Base-by-base conservation (phyloP, 2,888 invertebrate genomes). In the Parnassius smintheus region DNA sequence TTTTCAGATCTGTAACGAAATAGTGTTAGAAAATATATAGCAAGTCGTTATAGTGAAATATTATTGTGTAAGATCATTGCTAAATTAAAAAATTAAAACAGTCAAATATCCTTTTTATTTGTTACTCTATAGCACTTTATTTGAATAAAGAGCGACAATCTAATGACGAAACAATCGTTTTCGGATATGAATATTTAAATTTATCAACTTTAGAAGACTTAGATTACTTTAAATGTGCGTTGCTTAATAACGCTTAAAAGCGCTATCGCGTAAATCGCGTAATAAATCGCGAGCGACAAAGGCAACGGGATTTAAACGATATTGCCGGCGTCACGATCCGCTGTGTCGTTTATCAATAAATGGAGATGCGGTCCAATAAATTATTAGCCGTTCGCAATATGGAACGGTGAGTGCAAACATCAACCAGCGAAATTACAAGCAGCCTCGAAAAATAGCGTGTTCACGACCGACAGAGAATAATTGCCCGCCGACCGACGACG, bases 291-390 rank as follows among this genome's bases (percentile, higher is more conserved):
- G 42, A n/a, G 49, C 48, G 42, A 60, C 53, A 64, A 59, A 56
- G 60, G 66, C 62, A 64, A 62, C 60, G 52, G 64, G 64, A 59
- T 66, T 62, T 59, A 53, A 66, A 59, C 61, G 61, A 61, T 58
- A 60, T 62, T 48, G 52, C 62, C 60, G 35, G 50, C 63, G 62
- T 65, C 67, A 67, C 63, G 63, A 60, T 56, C 25, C 46, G 56
- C 55, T 68, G 70, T 77, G 76, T 75, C 78, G 74, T 83, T 80
- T 80, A 82, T 83, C 81, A 83, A 83, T 82, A 81, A 82, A 82
- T 78, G 77, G 77, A 75, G 79, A 81, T 81, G 80, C 74, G 80
- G 75, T 74, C 69, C 80, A 74, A 84, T 85, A 84, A 84, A 84
- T 86, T 84, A 83, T 80, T 75, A 74, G 69, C 61, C 72, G 65